These are phyloP conservation scores for Bos taurus DNA, from an alignment of 2,113 vertebrate genomes.

Conservation along the genomic window DNA sequence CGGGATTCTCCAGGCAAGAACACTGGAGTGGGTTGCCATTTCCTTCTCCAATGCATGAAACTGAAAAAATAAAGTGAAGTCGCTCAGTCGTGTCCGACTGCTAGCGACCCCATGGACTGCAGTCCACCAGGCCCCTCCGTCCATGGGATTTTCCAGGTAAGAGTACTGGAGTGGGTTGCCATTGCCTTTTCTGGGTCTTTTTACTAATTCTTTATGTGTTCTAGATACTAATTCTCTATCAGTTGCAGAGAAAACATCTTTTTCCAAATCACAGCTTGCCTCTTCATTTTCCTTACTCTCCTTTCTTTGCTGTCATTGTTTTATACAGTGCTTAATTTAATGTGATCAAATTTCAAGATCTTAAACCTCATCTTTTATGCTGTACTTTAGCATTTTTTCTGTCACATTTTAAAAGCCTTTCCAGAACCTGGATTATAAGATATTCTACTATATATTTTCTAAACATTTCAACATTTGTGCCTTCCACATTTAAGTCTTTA, in stretches of 20 bases:
- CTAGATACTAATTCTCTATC: not conserved
- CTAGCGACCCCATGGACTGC: too few species aligned
- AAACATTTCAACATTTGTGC: not conserved
- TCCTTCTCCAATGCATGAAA: too few species aligned
- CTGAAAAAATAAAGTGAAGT: too few species aligned
- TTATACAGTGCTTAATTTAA: not conserved
- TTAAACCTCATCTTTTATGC: not conserved
- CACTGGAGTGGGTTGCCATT: too few species aligned
- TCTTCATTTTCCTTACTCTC: not conserved
- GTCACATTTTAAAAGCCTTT: not conserved
- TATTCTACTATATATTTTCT: not conserved
- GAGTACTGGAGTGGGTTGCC: too few species aligned
- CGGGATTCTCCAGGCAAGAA: too few species aligned
- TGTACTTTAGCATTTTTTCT: not conserved
- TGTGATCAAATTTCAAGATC: constrained; percentile 6
- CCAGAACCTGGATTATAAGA: not conserved
- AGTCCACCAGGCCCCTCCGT: too few species aligned
- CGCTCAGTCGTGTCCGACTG: too few species aligned
- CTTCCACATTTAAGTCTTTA: not conserved
- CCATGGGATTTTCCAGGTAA: too few species aligned
- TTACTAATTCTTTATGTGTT: not conserved
- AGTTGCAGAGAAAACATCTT: not conserved
- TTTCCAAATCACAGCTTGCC: not conserved
- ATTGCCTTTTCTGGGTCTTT: not conserved
- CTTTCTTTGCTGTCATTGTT: not conserved